Base-by-base conservation (phyloP, 1,140 invertebrate species). In the Parapsyche elsis region DNA sequence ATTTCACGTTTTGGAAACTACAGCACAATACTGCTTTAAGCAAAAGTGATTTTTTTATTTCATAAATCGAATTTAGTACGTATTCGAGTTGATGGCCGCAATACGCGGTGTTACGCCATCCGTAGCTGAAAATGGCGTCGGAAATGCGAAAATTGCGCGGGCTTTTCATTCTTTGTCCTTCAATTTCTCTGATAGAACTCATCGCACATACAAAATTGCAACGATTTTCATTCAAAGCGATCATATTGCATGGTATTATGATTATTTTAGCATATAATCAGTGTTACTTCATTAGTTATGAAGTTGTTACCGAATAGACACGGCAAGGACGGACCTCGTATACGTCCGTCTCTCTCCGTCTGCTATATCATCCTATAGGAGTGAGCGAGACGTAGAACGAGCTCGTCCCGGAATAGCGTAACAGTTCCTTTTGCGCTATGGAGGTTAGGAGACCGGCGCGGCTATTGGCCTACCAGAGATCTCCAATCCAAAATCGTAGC, bases 361-460 rank as follows among this genome's bases (percentile, higher is more conserved):
- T 26, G 14, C 21, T 26, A 23, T 14, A 30, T 23, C n/a, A n/a
- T n/a, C n/a, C 23, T n/a, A 26, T 24, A 14, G 9, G 73, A 57
- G 5, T 1, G 71, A 73, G 45, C 5, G 38, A 45, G 71, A 73
- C n/a, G 12, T 5, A 23, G 16, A 30, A n/a, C 14, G 57, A 24
- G 23, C 53, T 30, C 12, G 64, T 57, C 64, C 77, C 64, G 44
- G 19, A 78, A 71, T 49, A 46, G 9, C 61, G 77, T 59, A 61
- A 79, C 71, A 78, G 80, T 78, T 78, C 71, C 64, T 77, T 71
- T n/a, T 71, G 67, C 57, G 57, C 61, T 82, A 82, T 82, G 61
- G 78, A 82, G 81, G 81, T 82, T 82, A 82, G 81, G 75, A 76
- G 71, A 82, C 81, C 81, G 81, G 59, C 77, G 73, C 81, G 81